Evolutionary conservation across 1,140 invertebrate species (phyloP), one percentile per base, ranked within the genome.

Genomic region (Lineus longissimus): DNA sequence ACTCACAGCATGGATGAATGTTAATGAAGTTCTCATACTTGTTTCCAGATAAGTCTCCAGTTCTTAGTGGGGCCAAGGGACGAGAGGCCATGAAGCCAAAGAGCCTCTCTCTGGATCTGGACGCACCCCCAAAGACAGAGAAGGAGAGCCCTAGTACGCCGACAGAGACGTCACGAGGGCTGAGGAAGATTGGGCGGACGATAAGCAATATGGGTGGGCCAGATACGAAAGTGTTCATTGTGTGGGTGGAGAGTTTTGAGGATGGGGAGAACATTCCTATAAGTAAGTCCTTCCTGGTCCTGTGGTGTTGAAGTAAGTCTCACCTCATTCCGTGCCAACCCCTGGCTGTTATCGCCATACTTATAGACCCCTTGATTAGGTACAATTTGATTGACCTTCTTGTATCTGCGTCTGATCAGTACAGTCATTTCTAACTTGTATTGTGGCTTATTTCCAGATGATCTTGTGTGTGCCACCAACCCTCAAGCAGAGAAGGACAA

Each of bases 171-270:
- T 61, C 70, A 4, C 6, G 23, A 57, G 23, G 23, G 11, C 19
- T 29, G 23, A 31, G 23, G n/a, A 57, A 31, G 30, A 2, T 19
- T 57, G 23, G 30, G 7, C 23, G 55, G 30, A 27, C 15, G 11
- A 19, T n/a, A 7, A 31, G 23, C 7, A 1, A 59, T 25, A 60
- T 22, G 68, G 70, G 69, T 54, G 76, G 75, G 23, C 74, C 73
- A n/a, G 84, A 85, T 64, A 81, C 80, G 0, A 94, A 94, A 82
- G 91, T 97, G 41, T 89, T 97, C 75, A 87, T 97, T 2, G 89
- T 96, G 19, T 98, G 95, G 95, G 76, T 97, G 30, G 95, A 98
- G 80, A 95, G 91, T 78, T 91, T 91, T 73, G 94, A 97, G 80
- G 95, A 98, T 83, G 87, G 90, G 79, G 83, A 90, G 23, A 89